Evolutionary conservation across 2,797 vertebrate genomes (phyloP), one percentile per base, ranked within the genome.

Genomic region (Esox masquinongy): DNA sequence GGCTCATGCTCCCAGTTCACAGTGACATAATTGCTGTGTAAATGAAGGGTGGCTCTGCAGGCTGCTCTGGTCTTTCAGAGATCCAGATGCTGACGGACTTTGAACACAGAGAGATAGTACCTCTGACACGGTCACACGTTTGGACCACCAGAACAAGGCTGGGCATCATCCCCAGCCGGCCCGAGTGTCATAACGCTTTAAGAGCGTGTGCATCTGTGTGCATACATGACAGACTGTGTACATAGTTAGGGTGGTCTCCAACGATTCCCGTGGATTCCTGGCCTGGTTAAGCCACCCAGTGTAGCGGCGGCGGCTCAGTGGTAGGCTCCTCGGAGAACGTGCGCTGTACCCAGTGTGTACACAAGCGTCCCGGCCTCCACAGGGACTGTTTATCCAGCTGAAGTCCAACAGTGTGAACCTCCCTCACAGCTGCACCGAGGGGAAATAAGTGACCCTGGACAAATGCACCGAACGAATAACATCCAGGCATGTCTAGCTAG

Each of bases 301-400:
- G 76, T 88, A 31, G 76, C 34, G 16, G 73, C 67, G 79, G 78
- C 81, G 64, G 53, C 74, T 49, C 61, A 68, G 68, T 50, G 71
- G 83, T 69, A 83, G 70, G 81, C 85, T 83, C 84, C 85, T 83
- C 26, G n/a, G 82, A 75, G 80, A 89, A 83, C 77, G 79, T 86
- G 88, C 73, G 82, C 85, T 84, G 87, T 88, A 80, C 81, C 82
- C 86, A 49, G 73, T 91, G 86, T 92, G 91, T 92, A 92, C 90
- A 91, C 85, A 93, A 92, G 88, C 92, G 91, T 85, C 88, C 89
- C 87, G 88, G 87, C 90, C 91, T 91, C 91, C 17, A 87, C 76
- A 72, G 92, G 91, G 86, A 89, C 84, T 93, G 92, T 95, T 95
- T 93, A 93, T 90, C 89, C 92, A 93, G 92, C 93, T 93, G 93